A percentile compares a stretch with the other conserved stretches of the same genome.
Conservation (phyloP, 1,140 invertebrate species). For the Schlechtendalia chinensis region DNA sequence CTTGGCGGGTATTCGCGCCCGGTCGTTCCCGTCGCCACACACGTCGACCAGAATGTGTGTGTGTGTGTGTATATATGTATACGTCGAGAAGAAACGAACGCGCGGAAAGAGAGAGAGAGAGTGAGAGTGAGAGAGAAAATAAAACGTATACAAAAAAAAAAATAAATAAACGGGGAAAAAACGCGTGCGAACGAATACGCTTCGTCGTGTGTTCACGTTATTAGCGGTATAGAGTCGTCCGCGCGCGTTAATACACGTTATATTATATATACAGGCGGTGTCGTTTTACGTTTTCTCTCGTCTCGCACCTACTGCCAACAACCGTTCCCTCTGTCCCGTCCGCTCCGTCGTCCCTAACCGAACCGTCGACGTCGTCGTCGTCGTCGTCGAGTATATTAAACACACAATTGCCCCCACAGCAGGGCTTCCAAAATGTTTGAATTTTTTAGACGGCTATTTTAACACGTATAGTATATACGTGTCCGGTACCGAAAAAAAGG, state of each 20-base stretch:
- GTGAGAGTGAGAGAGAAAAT: too few species aligned
- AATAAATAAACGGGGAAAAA: neutral
- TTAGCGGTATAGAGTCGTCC: constrained; percentile 16
- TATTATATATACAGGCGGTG: neutral
- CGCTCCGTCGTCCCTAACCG: neutral
- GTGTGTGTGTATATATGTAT: too few species aligned
- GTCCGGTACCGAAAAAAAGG: too few species aligned
- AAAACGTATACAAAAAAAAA: neutral
- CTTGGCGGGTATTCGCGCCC: constrained; percentile 23
- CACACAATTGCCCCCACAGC: too few species aligned
- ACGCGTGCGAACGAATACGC: neutral
- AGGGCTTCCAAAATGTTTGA: too few species aligned
- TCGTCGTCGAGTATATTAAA: neutral
- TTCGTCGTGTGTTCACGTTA: neutral
- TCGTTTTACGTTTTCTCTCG: constrained; percentile 20
- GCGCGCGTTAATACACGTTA: neutral
- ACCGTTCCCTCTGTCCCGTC: neutral
- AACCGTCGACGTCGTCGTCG: neutral
- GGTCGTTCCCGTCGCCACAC: constrained; percentile 20
- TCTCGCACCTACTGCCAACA: constrained; percentile 37
- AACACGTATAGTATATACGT: too few species aligned
- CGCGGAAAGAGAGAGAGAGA: neutral
- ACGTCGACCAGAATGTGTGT: neutral
- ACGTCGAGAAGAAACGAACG: neutral
- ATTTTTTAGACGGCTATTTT: too few species aligned